Conservation (phyloP, 2,113 vertebrate genomes). For the Microtus richardsoni region DNA sequence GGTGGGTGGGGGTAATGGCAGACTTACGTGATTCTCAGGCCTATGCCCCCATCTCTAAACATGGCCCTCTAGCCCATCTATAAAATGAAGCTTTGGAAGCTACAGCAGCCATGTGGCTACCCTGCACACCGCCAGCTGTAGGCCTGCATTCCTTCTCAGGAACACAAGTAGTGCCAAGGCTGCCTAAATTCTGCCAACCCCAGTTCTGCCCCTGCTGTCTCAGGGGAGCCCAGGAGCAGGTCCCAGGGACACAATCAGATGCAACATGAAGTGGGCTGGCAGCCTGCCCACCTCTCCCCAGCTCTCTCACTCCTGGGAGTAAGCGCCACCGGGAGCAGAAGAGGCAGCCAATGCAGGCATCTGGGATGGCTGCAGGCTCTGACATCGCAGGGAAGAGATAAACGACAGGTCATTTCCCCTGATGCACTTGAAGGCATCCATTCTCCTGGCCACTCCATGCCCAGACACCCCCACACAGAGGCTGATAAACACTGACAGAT, state of each 20-base stretch:
- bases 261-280: constrained; percentile 42
- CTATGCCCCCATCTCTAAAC: not conserved
- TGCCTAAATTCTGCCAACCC: not conserved
- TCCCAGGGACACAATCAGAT: constrained; percentile 51
- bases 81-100: not conserved
- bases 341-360: constrained; percentile 81
- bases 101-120: not conserved
- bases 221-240: not conserved
- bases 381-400: constrained; percentile 87
- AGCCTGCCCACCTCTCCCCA: constrained; percentile 73
- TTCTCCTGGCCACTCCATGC: constrained; percentile 85
- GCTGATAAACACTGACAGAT: constrained; percentile 85
- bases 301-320: constrained; percentile 76
- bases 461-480: constrained; percentile 82
- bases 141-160: not conserved
- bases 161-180: not conserved
- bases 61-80: no score
- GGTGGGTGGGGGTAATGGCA: constrained; percentile 31
- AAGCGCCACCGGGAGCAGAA: constrained; percentile 77
- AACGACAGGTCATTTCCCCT: constrained; percentile 89
- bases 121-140: not conserved
- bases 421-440: constrained; percentile 88
- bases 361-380: constrained; percentile 88
- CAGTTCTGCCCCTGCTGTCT: constrained; percentile 38
- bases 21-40: constrained; percentile 60